Conservation (phyloP, 2,888 invertebrate genomes). For the Caenorhabditis becei region DNA sequence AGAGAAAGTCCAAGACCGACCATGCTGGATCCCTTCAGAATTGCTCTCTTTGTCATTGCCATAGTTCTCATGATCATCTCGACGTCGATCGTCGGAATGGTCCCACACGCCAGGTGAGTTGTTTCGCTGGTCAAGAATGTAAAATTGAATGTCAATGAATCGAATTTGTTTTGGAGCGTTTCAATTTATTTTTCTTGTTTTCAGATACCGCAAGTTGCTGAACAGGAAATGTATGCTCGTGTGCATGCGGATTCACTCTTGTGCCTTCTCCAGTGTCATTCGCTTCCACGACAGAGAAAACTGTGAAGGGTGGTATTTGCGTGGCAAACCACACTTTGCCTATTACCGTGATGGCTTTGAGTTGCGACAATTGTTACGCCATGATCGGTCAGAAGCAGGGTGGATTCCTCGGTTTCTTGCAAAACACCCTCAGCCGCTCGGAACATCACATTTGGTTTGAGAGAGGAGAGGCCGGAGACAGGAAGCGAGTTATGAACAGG, state of each 20-base stretch:
- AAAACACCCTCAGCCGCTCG: slow-evolving; percentile 93
- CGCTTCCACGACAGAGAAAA: slow-evolving; percentile 83
- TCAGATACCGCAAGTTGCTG: too few species aligned
- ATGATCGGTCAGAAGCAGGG: slow-evolving; percentile 96
- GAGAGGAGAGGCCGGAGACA: slow-evolving; percentile 93
- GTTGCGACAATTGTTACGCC: slow-evolving; percentile 91
- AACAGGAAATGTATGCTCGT: slow-evolving; percentile 87
- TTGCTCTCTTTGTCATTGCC: slow-evolving; percentile 80
- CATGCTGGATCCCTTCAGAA: slow-evolving; percentile 89
- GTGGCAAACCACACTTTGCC: slow-evolving; percentile 97
- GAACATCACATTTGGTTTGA: slow-evolving; percentile 99
- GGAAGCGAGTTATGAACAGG: too few species aligned
- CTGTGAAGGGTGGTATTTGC: slow-evolving; percentile 86
- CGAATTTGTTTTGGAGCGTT: neutral
- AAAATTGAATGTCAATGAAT: slow-evolving; percentile 82
- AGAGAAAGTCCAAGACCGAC: neutral
- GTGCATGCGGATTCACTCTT: slow-evolving; percentile 88
- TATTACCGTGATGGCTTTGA: slow-evolving; percentile 91
- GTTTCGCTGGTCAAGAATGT: too few species aligned
- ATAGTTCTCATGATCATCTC: slow-evolving; percentile 86
- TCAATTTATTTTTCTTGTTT: slow-evolving; percentile 4
- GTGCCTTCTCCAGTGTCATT: slow-evolving; percentile 87
- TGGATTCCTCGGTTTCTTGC: slow-evolving; percentile 86
- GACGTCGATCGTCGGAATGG: slow-evolving; percentile 86
- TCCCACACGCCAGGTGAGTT: too few species aligned